Evolutionary conservation across 2,888 invertebrate genomes (phyloP).

Genomic region (Beris morrisii): DNA sequence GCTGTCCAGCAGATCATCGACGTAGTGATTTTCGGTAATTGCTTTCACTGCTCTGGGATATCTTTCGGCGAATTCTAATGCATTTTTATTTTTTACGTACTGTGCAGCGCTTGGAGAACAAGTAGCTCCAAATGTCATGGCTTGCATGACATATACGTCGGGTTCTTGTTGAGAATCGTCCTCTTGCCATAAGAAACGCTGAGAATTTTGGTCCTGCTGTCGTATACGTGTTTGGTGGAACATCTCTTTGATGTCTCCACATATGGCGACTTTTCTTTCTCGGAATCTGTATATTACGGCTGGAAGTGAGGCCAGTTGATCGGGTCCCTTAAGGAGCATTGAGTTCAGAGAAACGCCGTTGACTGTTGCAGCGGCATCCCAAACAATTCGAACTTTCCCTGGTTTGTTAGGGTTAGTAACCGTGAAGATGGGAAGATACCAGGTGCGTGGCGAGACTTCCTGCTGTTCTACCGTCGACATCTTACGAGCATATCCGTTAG

Average conservation of each 20-base stretch:
- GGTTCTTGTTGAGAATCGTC: conserved; percentile 22
- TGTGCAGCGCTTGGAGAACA: conserved; percentile 38
- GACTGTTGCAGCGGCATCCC: conserved; percentile 46
- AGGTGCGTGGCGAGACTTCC: conserved; percentile 27
- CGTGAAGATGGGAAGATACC: conserved; percentile 45
- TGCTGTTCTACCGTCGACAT: conserved; percentile 35
- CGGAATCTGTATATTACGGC: conserved; percentile 50
- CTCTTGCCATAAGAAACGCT: conserved; percentile 45
- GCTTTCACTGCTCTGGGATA: conserved; percentile 38
- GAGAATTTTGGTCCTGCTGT: conserved; percentile 43
- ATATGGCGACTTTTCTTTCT: conserved; percentile 46
- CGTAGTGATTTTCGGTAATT: conserved; percentile 35
- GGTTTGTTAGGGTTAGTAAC: conserved; percentile 44
- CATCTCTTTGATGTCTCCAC: conserved; percentile 46
- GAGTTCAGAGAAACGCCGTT: conserved; percentile 45
- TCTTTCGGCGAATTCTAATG: conserved; percentile 31
- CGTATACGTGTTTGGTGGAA: conserved; percentile 42
- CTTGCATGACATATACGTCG: conserved; percentile 38
- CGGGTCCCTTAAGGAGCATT: conserved; percentile 46
- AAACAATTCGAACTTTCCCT: conserved; percentile 45
- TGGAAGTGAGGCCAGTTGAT: conserved; percentile 45
- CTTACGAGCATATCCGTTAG: conserved; percentile 40
- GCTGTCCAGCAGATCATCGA: neutral
- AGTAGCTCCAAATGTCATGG: conserved; percentile 41
- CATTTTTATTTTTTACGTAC: conserved; percentile 39